These are phyloP conservation scores for Microcebus lehilahytsara DNA, from an alignment of 2,113 vertebrate species.

Conservation along the genomic window DNA sequence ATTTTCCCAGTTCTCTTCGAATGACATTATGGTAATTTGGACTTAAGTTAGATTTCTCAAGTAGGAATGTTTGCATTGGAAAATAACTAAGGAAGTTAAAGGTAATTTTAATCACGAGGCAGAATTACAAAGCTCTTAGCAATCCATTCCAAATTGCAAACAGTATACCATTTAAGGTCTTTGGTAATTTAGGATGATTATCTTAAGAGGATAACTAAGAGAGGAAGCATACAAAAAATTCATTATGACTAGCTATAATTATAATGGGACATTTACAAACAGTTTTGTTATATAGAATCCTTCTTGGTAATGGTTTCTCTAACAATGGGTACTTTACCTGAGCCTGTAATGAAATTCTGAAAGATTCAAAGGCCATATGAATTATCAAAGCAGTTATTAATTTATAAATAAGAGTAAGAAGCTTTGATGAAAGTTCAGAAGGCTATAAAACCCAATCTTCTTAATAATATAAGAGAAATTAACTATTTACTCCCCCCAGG, in stretches of 20 bases:
- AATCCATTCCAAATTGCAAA: not conserved
- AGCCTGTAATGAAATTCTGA: slow-evolving; percentile 11
- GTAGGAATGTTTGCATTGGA: not conserved
- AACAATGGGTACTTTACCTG: slow-evolving; percentile 5
- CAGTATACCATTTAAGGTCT: not conserved
- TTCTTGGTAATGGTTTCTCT: not conserved
- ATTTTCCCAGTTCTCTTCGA: not conserved
- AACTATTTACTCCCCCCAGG: not conserved
- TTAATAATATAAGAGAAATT: slow-evolving; percentile 10
- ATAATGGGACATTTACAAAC: not conserved
- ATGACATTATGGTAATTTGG: not conserved
- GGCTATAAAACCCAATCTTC: not conserved
- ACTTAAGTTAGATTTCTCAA: slow-evolving; percentile 7
- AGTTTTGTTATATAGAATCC: slow-evolving; percentile 13
- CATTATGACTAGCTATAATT: not conserved
- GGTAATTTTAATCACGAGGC: not conserved
- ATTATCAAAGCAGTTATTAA: slow-evolving; percentile 15
- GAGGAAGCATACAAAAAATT: not conserved
- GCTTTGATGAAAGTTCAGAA: not conserved
- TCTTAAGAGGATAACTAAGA: slow-evolving; percentile 39
- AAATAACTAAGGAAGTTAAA: not conserved
- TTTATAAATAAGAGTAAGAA: slow-evolving; percentile 39
- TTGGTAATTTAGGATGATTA: slow-evolving; percentile 10
- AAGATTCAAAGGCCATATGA: not conserved
- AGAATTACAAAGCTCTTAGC: slow-evolving; percentile 3